These are phyloP conservation scores for Hydrophis major DNA, from an alignment of 2,797 vertebrate genomes.

Conservation along the genomic window DNA sequence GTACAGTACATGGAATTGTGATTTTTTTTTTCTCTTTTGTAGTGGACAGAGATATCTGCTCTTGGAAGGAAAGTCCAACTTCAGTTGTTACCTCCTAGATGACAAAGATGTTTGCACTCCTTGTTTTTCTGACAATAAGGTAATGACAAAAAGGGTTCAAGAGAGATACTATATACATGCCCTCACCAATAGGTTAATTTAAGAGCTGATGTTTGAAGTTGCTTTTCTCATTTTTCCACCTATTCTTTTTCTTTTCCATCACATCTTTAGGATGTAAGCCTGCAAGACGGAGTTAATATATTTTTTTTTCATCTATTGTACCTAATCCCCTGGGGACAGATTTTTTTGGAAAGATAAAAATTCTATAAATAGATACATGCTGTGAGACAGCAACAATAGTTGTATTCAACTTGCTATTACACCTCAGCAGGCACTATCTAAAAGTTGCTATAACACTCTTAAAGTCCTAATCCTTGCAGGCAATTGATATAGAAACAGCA, in stretches of 20 bases:
- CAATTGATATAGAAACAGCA: not conserved
- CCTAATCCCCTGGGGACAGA: not conserved
- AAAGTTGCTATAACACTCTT: not conserved
- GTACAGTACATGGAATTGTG: too few relatives aligned
- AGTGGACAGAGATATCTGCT: not conserved
- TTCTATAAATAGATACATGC: not conserved
- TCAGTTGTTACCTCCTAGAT: not conserved
- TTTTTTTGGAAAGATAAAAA: not conserved
- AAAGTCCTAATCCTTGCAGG: not conserved
- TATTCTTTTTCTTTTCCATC: not conserved
- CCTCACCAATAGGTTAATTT: not conserved
- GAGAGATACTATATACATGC: not conserved
- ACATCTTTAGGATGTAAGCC: not conserved
- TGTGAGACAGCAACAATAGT: not conserved
- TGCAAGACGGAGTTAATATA: not conserved
- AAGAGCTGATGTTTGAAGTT: not conserved
- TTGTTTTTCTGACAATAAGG: not conserved
- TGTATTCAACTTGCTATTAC: not conserved
- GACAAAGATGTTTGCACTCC: not conserved
- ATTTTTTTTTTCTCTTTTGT: not conserved
- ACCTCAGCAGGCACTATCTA: not conserved
- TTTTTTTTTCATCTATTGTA: not conserved
- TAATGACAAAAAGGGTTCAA: not conserved
- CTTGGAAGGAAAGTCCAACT: not conserved
- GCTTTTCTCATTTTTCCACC: not conserved